Evolutionary conservation across 2,113 vertebrate genomes (phyloP), one percentile per base, ranked within the genome.

Genomic region (Saiga tatarica): DNA sequence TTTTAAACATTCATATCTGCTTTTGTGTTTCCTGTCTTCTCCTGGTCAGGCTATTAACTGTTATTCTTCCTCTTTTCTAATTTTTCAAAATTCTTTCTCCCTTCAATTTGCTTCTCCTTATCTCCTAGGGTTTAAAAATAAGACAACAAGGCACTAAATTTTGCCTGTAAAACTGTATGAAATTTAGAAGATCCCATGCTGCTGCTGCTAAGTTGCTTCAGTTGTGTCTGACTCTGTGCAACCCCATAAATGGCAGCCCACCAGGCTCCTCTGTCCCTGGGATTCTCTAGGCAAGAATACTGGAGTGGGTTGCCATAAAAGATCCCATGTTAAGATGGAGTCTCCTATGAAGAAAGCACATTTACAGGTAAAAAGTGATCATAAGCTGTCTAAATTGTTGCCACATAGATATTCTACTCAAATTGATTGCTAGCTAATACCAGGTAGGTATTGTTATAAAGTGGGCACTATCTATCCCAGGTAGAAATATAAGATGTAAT

Each of bases 311-410:
- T 64, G 33, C 62, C 62, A 64, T 64, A 36, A 42, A 76, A 26
- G 36, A 76, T 28, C 12, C 53, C 57, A 92, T 57, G 53, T 90
- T 89, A 95, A 83, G 6, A 12, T 60, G 76, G 21, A 17, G 50
- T 95, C n/a, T 93, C n/a, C 53, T 85, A 50, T 67, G n/a, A 93
- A 86, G 55, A 91, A 93, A 96, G 64, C 62, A 2, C 78, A 96
- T 74, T 95, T 45, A 45, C 42, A 93, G 64, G 17, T 95, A 39
- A 76, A 71, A 93, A 90, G 76, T 36, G 57, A 36, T 45, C 30
- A 74, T 84, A 84, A 52, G 6, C 25, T 87, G 90, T 90, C 84
- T 90, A 85, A 95, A 95, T 64, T 90, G 30, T 60, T 95, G 47
- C 33, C 19, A 95, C 15, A n/a, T 19, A 36, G 23, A 47, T 87